Conservation (phyloP, 2,888 invertebrate genomes). For the Carpatolechia fugitivella region DNA sequence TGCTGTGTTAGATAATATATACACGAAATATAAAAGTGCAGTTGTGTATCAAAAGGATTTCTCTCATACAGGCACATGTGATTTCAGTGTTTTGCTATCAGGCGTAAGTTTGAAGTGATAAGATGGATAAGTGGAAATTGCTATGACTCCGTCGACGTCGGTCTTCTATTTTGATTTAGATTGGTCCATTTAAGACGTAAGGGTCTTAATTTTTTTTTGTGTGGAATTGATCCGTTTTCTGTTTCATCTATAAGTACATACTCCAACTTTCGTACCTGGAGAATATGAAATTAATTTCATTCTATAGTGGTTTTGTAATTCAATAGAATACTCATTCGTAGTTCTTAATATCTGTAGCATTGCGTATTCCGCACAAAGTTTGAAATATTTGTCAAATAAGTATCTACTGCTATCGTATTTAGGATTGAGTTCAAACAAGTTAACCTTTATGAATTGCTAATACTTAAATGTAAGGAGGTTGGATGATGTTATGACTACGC, state of each 20-base stretch:
- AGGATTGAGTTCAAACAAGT: constrained; percentile 17
- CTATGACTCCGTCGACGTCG: constrained; percentile 62
- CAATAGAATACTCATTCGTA: not conserved
- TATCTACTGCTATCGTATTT: constrained; percentile 5
- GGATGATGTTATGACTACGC: no score
- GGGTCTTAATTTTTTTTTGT: not conserved
- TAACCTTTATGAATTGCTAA: constrained; percentile 31
- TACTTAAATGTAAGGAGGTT: constrained; percentile 5
- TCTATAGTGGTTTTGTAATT: not conserved
- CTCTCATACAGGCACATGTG: constrained; percentile 28
- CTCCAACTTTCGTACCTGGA: no score
- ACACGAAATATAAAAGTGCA: constrained; percentile 27
- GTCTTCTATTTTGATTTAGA: constrained; percentile 34
- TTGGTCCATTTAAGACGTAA: constrained; percentile 17
- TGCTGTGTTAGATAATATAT: constrained; percentile 34
- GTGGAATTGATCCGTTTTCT: not conserved
- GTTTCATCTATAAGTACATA: not conserved
- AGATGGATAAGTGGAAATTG: constrained; percentile 66
- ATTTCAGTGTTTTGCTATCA: constrained; percentile 38
- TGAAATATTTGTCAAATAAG: constrained; percentile 11
- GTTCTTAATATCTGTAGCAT: not conserved
- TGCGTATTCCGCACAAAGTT: not conserved
- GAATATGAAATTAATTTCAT: no score
- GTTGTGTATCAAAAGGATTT: constrained; percentile 25
- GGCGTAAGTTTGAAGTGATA: constrained; percentile 60